Percentiles rank a stretch among this genome's conserved stretches.
Conservation (phyloP, 2,113 vertebrate species). For the Hyperoodon ampullatus region DNA sequence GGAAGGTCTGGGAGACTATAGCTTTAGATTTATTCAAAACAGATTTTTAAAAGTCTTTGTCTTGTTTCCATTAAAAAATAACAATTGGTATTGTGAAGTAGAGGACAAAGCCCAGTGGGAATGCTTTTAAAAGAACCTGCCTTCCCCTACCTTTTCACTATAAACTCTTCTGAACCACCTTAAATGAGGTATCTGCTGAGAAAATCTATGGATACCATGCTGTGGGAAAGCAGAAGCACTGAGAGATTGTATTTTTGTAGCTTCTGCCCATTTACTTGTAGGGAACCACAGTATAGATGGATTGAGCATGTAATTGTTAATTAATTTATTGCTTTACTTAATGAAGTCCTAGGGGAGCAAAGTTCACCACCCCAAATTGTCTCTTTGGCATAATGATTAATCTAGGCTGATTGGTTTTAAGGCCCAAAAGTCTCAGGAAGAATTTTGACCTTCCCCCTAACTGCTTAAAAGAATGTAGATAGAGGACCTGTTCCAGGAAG, state of each 20-base stretch:
- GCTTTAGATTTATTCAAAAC: not conserved
- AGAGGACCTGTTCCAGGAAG: too few relatives aligned
- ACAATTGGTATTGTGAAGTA: not conserved
- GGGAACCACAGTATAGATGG: not conserved
- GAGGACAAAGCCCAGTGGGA: not conserved
- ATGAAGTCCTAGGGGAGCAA: not conserved
- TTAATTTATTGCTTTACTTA: not conserved
- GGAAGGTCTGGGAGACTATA: too few relatives aligned
- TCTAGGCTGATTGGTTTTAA: too few relatives aligned
- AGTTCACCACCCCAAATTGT: too few relatives aligned
- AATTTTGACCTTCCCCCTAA: too few relatives aligned
- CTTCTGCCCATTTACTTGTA: not conserved
- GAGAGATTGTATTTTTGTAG: not conserved
- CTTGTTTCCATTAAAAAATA: not conserved
- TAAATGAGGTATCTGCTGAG: not conserved
- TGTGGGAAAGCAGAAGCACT: not conserved
- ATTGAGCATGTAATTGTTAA: not conserved
- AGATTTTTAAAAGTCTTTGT: not conserved
- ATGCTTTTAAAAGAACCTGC: not conserved
- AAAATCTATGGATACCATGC: not conserved
- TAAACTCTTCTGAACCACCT: not conserved
- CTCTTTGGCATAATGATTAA: too few relatives aligned
- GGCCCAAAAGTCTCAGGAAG: too few relatives aligned
- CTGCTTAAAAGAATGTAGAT: too few relatives aligned
- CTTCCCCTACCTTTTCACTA: not conserved